These are phyloP conservation scores for Pavo muticus DNA, from an alignment of 2,113 vertebrate genomes.

Conservation along the genomic window DNA sequence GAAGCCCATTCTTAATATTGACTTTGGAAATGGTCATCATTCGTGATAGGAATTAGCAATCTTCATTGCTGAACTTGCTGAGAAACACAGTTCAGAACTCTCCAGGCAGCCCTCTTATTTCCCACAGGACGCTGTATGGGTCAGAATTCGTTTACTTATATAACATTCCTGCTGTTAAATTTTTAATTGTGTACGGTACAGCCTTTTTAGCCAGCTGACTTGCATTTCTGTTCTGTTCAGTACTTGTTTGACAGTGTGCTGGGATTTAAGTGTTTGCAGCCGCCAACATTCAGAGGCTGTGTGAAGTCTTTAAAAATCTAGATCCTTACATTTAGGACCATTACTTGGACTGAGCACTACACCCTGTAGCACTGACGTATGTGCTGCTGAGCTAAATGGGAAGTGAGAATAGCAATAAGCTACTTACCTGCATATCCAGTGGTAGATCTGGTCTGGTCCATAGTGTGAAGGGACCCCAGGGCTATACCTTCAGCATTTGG, in stretches of 20 bases:
- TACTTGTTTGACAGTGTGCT: slow-evolving; percentile 8
- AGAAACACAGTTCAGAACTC: slow-evolving; percentile 5
- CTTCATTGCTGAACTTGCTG: slow-evolving; percentile 22
- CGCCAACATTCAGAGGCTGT: not conserved
- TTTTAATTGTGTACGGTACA: slow-evolving; percentile 11
- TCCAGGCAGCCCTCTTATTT: slow-evolving; percentile 22
- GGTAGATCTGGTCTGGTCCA: not conserved
- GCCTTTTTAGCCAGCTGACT: slow-evolving; percentile 35
- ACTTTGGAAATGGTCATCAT: not conserved
- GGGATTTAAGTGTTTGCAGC: slow-evolving; percentile 31
- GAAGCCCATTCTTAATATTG: not conserved
- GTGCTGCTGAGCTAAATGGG: not conserved
- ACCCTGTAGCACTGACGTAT: not conserved
- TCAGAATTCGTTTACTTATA: slow-evolving; percentile 24
- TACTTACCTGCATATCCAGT: not conserved
- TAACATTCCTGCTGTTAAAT: slow-evolving; percentile 30
- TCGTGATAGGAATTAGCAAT: not conserved
- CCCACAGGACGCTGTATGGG: slow-evolving; percentile 15
- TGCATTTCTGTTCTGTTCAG: not conserved
- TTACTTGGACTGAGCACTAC: slow-evolving; percentile 5
- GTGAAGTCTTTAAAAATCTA: slow-evolving; percentile 30
- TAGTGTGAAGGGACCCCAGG: not conserved
- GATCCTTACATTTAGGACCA: not conserved
- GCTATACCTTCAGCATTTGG: not conserved
- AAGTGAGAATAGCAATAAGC: not conserved